These are phyloP conservation scores for Agelas oroides DNA, from an alignment of 37 sponge, comb jelly and placozoan species.

Conservation along the genomic window DNA sequence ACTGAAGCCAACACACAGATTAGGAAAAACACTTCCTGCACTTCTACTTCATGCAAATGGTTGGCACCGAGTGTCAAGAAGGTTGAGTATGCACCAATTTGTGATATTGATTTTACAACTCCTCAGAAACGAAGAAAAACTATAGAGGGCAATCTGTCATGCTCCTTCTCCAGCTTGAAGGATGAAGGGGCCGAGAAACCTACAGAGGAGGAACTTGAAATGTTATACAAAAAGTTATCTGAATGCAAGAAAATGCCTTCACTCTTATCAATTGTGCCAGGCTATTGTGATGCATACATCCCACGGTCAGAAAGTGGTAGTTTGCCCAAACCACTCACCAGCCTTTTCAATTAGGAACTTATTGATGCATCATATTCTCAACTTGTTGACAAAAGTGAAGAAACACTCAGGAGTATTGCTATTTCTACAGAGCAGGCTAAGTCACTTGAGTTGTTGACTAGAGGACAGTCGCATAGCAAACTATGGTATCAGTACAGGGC, in stretches of 20 bases:
- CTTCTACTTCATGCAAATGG: too few relatives aligned
- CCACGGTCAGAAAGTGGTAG: constrained; percentile 29
- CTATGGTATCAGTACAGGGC: too few relatives aligned
- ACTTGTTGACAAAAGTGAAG: constrained; percentile 49
- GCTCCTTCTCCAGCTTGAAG: too few relatives aligned
- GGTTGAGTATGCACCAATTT: constrained; percentile 11
- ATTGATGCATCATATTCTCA: constrained; percentile 22
- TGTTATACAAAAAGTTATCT: constrained; percentile 24
- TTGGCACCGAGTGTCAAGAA: too few relatives aligned
- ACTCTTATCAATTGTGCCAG: constrained; percentile 56
- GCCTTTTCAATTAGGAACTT: constrained; percentile 21
- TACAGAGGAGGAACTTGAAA: constrained; percentile 31
- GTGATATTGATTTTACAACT: constrained; percentile 59
- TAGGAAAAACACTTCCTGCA: neutral
- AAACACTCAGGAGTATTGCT: constrained; percentile 12
- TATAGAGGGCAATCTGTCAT: neutral
- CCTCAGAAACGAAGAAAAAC: constrained; percentile 40
- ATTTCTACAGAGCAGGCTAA: constrained; percentile 38
- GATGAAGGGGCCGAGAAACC: constrained; percentile 18
- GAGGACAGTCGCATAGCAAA: constrained; percentile 43
- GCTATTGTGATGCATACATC: constrained; percentile 36
- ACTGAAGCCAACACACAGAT: constrained; percentile 41
- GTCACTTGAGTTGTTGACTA: constrained; percentile 47
- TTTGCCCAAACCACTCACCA: constrained; percentile 35
- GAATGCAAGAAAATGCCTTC: constrained; percentile 36